A percentile compares a stretch with the other conserved stretches of the same genome.
Conservation (phyloP, 2,113 vertebrate species). For the Salminus brasiliensis region DNA sequence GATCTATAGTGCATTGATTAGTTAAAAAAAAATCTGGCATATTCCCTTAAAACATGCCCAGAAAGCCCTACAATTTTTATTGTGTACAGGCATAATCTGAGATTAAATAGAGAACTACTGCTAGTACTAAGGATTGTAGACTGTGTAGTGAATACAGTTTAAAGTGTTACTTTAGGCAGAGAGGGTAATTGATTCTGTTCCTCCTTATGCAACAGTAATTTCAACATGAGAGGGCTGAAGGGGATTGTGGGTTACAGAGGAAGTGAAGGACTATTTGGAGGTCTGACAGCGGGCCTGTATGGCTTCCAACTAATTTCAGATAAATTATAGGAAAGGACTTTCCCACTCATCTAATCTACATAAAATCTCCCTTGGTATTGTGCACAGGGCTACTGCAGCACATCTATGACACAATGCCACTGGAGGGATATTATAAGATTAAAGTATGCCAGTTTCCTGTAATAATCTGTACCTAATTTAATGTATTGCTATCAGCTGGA, state of each 20-base stretch:
- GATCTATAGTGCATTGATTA: too few species aligned
- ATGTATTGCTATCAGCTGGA: conserved; percentile 31
- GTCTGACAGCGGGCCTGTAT: background rate
- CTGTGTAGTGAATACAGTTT: background rate
- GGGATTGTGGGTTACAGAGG: background rate
- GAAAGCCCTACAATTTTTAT: too few species aligned
- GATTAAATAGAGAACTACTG: background rate
- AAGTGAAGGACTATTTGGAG: background rate
- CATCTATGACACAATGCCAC: background rate
- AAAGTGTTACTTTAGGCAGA: background rate
- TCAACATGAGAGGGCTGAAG: too few species aligned
- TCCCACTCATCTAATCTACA: conserved; percentile 9
- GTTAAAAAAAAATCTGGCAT: too few species aligned
- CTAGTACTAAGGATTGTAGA: background rate
- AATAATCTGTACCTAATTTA: conserved; percentile 28
- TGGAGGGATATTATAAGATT: conserved; percentile 36
- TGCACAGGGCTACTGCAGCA: background rate
- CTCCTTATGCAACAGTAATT: background rate
- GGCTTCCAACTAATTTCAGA: background rate
- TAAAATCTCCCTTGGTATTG: background rate
- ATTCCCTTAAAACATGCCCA: too few species aligned
- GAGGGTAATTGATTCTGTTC: background rate
- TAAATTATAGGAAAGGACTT: background rate
- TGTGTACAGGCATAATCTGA: too few species aligned
- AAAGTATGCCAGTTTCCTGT: conserved; percentile 31